Evolutionary conservation across 2,888 invertebrate genomes (phyloP).

Genomic region (Artemia sinica): DNA sequence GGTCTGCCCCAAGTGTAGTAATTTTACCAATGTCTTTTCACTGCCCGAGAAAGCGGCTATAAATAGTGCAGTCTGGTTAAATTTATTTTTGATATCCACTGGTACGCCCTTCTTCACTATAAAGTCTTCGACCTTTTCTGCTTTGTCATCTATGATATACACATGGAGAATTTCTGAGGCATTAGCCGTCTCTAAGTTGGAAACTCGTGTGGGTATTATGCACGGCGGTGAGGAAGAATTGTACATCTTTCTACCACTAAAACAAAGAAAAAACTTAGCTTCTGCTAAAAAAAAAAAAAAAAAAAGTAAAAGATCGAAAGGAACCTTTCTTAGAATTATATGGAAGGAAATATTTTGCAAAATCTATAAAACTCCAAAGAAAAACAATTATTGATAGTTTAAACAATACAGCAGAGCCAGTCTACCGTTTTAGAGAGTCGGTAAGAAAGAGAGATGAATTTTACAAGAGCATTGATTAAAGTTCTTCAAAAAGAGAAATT

Average conservation of each 20-base stretch:
- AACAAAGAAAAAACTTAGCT: too few relatives aligned
- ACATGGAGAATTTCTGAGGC: background rate
- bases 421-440: too few relatives aligned
- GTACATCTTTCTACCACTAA: background rate
- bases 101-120: constrained; percentile 22
- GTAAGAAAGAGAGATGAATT: too few relatives aligned
- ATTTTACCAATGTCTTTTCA: constrained; percentile 29
- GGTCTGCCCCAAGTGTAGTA: constrained; percentile 33
- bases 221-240: background rate
- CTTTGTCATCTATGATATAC: background rate
- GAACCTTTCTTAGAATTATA: too few relatives aligned
- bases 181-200: background rate
- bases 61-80: constrained; percentile 34
- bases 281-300: too few relatives aligned
- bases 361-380: too few relatives aligned
- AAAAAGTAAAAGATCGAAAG: too few relatives aligned
- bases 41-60: constrained; percentile 32
- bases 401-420: too few relatives aligned
- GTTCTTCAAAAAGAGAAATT: too few relatives aligned
- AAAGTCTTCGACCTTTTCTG: background rate
- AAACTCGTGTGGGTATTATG: background rate
- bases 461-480: too few relatives aligned
- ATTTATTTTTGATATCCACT: constrained; percentile 30
- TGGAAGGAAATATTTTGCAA: too few relatives aligned
- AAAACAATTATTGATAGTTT: too few relatives aligned